Percentiles rank a stretch among this genome's conserved stretches.
Conservation (phyloP, 2,797 vertebrate genomes). For the Calcarius lapponicus region DNA sequence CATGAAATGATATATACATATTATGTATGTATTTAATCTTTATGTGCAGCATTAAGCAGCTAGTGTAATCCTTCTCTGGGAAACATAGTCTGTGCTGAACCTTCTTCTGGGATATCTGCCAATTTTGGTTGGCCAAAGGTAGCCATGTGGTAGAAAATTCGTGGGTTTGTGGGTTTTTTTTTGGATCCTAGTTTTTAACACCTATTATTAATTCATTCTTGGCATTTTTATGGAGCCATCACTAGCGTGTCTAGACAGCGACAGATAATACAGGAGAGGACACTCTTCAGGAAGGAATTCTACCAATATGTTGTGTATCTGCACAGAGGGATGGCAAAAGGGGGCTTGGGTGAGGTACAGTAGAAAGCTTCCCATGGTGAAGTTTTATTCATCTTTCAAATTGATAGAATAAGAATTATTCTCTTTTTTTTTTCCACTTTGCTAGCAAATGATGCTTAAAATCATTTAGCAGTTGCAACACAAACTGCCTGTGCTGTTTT, state of each 20-base stretch:
- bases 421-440: background rate
- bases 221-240: background rate
- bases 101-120: background rate
- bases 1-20: background rate
- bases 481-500: background rate
- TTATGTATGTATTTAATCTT: background rate
- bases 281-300: background rate
- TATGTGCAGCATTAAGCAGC: background rate
- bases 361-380: background rate
- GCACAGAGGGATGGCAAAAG: background rate
- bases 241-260: background rate
- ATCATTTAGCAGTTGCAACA: background rate
- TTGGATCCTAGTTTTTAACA: background rate
- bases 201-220: background rate
- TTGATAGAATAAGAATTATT: background rate
- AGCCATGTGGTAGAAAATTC: fast-evolving
- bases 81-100: background rate
- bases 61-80: background rate
- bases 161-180: background rate
- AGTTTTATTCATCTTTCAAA: background rate
- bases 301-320: background rate
- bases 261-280: background rate
- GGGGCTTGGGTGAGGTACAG: background rate
- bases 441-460: background rate
- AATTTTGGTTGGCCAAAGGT: background rate